Evolutionary conservation across 2,113 vertebrate species (phyloP).

Genomic region (Pseudorectes ferrugineus): DNA sequence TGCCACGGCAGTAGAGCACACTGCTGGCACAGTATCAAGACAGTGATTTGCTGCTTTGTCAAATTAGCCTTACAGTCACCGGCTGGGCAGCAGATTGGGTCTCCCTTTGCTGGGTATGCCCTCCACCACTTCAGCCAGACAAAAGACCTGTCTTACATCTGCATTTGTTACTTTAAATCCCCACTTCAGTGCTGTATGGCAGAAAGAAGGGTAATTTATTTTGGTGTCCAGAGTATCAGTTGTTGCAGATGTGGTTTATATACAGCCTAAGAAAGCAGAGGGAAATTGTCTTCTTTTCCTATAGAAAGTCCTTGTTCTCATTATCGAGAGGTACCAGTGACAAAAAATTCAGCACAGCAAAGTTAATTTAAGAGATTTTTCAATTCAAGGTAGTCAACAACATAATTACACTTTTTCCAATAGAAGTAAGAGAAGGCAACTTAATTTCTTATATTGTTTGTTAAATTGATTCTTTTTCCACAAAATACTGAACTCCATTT

Average conservation of each 20-base stretch:
- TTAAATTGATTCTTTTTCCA: neutral
- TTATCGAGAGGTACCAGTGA: neutral
- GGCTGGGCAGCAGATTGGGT: neutral
- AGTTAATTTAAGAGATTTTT: neutral
- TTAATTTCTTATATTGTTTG: neutral
- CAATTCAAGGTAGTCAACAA: neutral
- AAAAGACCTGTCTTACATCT: neutral
- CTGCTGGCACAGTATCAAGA: neutral
- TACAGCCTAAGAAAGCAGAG: neutral
- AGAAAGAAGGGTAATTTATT: neutral
- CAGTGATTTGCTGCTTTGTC: neutral
- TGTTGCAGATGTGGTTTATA: neutral
- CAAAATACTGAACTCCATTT: neutral
- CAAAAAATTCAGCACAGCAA: neutral
- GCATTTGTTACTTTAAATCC: neutral
- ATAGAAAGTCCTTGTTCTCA: neutral
- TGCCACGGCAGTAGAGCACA: neutral
- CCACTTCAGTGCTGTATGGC: neutral
- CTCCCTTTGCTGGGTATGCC: neutral
- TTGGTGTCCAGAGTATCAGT: neutral
- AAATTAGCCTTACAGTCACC: neutral
- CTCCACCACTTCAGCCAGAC: neutral
- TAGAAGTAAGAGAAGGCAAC: neutral
- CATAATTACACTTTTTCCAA: neutral
- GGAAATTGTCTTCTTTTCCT: neutral